Conservation (phyloP, 1,140 invertebrate genomes). For the Maniola jurtina region DNA sequence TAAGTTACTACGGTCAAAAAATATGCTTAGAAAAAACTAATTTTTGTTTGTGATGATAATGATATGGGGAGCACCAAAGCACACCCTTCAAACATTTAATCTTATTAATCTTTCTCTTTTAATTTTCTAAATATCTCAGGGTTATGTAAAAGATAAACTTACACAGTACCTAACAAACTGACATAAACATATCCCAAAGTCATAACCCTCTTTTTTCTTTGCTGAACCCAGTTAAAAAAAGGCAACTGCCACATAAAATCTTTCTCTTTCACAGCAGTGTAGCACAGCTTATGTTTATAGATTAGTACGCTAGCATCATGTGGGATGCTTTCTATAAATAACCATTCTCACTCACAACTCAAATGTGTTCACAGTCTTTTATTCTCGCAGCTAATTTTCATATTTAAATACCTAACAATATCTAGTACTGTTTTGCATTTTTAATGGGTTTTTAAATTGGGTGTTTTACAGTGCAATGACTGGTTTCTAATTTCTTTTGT, state of each 20-base stretch:
- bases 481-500: constrained; percentile 2
- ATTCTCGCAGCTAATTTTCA: constrained; percentile 32
- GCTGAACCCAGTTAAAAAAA: not conserved
- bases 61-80: too few relatives aligned
- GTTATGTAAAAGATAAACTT: too few relatives aligned
- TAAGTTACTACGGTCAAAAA: too few relatives aligned
- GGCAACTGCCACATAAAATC: constrained; percentile 15
- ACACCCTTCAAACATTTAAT: too few relatives aligned
- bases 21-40: too few relatives aligned
- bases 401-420: constrained; percentile 21
- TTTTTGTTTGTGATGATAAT: too few relatives aligned
- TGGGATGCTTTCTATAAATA: constrained; percentile 72
- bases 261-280: constrained; percentile 16
- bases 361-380: constrained; percentile 43
- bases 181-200: not conserved
- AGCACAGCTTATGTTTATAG: constrained; percentile 37
- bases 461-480: constrained; percentile 12
- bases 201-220: not conserved
- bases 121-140: too few relatives aligned
- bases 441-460: not conserved
- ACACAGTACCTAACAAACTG: too few relatives aligned
- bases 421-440: constrained; percentile 4
- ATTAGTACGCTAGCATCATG: constrained; percentile 55
- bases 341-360: constrained; percentile 53
- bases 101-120: too few relatives aligned